Evolutionary conservation across 2,113 vertebrate species (phyloP), one percentile per base, ranked within the genome.

Genomic region (Strix aluco): DNA sequence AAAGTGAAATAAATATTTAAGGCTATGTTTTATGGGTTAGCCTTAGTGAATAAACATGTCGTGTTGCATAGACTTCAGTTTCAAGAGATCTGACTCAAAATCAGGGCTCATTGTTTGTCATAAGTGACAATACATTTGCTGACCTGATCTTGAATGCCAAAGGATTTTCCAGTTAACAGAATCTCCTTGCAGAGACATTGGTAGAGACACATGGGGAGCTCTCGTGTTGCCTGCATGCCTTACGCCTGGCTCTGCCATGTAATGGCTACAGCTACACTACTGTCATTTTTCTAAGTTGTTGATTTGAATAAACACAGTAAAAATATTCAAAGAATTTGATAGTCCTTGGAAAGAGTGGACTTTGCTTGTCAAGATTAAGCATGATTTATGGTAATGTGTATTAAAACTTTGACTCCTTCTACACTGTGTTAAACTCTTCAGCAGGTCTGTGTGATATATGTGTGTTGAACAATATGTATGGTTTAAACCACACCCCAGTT

Each of bases 161-260:
- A 22, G 29, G 54, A 42, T 82, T 86, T 72, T 86, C 54, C n/a
- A 51, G 36, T 86, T 91, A 44, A 80, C 14, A 52, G 30, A 61
- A 49, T 25, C 25, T 75, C 54, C 27, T 46, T 69, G 34, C 21
- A 70, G 57, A 69, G 17, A 54, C 25, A 12, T 13, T 69, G 27
- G 6, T 40, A 71, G 49, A 54, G 44, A 14, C 42, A 36, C n/a
- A 9, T 0, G 0, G 11, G 40, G 42, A 92, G 10, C 27, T 90
- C 49, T 42, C 3, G 0, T 1, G 0, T 29, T 65, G 44, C 32
- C 40, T 85, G 14, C 0, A 1, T 10, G 47, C 11, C 3, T 57
- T 83, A 38, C 1, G 2, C 27, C 61, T 69, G 36, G 6, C 21
- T 79, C 62, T 72, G 21, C 25, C 18, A 16, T 38, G 44, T 19